Evolutionary conservation across 2,797 vertebrate species (phyloP).

Genomic region (Uromys caudimaculatus): DNA sequence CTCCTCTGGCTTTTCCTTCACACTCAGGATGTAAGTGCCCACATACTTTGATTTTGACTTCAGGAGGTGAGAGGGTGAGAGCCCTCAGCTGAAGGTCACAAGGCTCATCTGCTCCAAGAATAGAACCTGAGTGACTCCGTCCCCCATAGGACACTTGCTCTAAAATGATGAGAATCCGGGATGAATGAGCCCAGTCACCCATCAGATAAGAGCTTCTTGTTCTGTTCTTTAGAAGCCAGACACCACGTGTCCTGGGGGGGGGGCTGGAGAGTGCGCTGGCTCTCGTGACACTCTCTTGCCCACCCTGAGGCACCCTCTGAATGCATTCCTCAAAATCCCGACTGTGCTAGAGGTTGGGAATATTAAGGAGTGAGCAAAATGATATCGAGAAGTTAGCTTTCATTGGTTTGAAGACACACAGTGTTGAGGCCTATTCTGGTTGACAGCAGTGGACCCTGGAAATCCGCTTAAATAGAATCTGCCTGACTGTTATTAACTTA

Average conservation of each 20-base stretch:
- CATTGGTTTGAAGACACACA: background rate
- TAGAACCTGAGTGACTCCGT: background rate
- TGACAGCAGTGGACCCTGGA: background rate
- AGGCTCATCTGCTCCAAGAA: background rate
- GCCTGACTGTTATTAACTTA: background rate
- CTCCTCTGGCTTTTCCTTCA: background rate
- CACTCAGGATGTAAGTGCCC: background rate
- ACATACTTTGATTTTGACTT: no score
- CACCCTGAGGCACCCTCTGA: background rate
- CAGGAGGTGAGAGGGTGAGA: no score
- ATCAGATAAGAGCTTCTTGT: constrained; percentile 17
- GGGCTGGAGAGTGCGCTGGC: background rate
- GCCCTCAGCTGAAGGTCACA: constrained; percentile 59
- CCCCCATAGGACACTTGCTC: background rate
- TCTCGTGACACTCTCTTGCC: background rate
- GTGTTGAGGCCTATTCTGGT: background rate
- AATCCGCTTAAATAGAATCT: background rate
- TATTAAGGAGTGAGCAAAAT: background rate
- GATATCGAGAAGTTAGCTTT: background rate
- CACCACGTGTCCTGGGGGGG: background rate
- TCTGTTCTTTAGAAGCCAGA: constrained; percentile 12
- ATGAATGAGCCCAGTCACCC: constrained; percentile 27
- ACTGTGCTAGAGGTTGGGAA: accelerated
- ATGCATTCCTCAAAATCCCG: accelerated
- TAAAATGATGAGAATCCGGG: background rate